Evolutionary conservation across 2,888 invertebrate genomes (phyloP).

Genomic region (Eupithecia centaureata): DNA sequence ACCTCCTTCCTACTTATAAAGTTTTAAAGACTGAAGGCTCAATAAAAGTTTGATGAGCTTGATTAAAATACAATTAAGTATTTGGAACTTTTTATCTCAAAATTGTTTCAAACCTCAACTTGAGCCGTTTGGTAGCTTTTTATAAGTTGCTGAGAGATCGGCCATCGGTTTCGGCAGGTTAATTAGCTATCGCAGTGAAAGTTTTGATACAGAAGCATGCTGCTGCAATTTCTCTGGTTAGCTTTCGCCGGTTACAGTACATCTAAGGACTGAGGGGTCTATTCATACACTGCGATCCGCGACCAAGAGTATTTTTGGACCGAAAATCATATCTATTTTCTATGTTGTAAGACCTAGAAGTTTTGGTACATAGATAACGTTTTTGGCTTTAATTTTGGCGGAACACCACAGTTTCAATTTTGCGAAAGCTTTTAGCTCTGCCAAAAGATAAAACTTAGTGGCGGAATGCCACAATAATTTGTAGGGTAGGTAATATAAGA

Average conservation of each 20-base stretch:
- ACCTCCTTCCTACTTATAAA: constrained; percentile 3
- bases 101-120: not conserved
- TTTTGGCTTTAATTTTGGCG: not conserved
- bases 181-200: too few relatives aligned
- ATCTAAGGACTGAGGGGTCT: too few relatives aligned
- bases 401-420: constrained; percentile 5
- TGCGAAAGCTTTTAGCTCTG: constrained; percentile 1
- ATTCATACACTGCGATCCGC: too few relatives aligned
- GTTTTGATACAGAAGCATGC: too few relatives aligned
- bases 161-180: too few relatives aligned
- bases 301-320: too few relatives aligned
- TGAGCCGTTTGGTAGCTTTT: not conserved
- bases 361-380: not conserved
- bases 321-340: too few relatives aligned
- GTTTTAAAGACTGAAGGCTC: not conserved
- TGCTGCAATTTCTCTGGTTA: too few relatives aligned
- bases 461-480: constrained; percentile 14
- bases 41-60: not conserved
- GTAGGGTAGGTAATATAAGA: not conserved
- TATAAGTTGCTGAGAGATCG: too few relatives aligned
- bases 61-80: not conserved
- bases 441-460: constrained; percentile 19
- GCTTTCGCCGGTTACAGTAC: too few relatives aligned
- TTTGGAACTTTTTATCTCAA: not conserved
- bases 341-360: not conserved